Percentiles rank a stretch among this genome's conserved stretches.
Conservation (phyloP, 1,140 invertebrate genomes). For the Nephotettix cincticeps region DNA sequence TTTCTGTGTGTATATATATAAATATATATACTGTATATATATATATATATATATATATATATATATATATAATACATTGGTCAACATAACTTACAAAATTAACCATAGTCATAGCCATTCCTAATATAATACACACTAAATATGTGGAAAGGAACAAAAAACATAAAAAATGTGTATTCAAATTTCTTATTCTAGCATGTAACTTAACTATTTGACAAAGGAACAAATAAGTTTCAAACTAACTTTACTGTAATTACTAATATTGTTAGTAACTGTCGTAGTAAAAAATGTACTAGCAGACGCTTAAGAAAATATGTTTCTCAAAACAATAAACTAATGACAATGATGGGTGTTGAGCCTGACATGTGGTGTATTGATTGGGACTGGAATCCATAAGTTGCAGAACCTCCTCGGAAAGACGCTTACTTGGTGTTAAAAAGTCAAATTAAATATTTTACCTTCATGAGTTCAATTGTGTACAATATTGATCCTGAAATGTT, state of each 20-base stretch:
- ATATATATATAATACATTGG: slow-evolving; percentile 13
- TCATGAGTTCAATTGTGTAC: too few relatives aligned
- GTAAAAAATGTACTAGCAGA: neutral
- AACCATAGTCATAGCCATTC: neutral
- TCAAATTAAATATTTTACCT: too few relatives aligned
- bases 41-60: too few relatives aligned
- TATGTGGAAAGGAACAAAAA: slow-evolving; percentile 5
- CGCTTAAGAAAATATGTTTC: slow-evolving; percentile 2
- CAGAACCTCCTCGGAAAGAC: too few relatives aligned
- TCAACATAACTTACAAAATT: slow-evolving; percentile 7
- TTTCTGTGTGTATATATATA: too few relatives aligned
- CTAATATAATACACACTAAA: slow-evolving; percentile 8
- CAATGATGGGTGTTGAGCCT: neutral
- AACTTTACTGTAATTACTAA: neutral
- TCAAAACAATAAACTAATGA: neutral
- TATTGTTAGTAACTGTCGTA: neutral
- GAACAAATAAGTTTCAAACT: neutral
- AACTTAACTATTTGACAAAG: neutral
- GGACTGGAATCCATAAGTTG: neutral
- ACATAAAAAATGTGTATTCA: neutral
- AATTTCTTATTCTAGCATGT: neutral
- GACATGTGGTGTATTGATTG: neutral
- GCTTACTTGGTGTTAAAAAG: too few relatives aligned
- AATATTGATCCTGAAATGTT: too few relatives aligned
- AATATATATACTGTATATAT: too few relatives aligned